phyloP scores from a whole-genome alignment of 2,888 invertebrate species.

The Amphimallon solstitiale region DNA sequence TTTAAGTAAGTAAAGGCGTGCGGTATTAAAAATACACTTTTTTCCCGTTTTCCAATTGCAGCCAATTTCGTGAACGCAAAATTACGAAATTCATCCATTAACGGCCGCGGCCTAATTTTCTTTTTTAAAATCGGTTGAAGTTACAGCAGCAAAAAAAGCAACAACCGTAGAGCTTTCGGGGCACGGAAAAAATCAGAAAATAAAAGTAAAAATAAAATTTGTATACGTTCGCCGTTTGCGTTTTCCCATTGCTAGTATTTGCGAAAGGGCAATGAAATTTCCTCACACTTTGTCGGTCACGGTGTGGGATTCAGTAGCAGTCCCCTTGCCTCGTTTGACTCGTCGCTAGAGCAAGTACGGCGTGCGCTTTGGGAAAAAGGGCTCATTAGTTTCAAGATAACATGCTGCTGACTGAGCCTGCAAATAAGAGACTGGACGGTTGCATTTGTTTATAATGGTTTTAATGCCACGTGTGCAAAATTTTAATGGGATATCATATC shows the following conservation, averaged over 20 bases:
- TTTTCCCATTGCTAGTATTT: constrained; percentile 38
- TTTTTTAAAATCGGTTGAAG: neutral
- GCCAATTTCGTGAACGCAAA: constrained; percentile 6
- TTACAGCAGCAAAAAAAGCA: neutral
- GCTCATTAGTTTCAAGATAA: constrained; percentile 49
- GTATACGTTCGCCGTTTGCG: constrained; percentile 6
- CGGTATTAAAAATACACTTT: neutral
- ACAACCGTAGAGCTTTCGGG: neutral
- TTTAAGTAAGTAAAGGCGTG: neutral
- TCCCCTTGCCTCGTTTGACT: constrained; percentile 15
- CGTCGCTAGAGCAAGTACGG: constrained; percentile 36
- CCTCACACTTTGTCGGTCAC: constrained; percentile 34
- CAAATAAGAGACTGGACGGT: constrained; percentile 42
- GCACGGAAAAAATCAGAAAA: neutral
- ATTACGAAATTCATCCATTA: constrained; percentile 31
- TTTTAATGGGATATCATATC: constrained; percentile 13
- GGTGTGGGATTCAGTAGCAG: neutral
- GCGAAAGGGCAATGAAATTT: constrained; percentile 43
- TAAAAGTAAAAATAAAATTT: constrained; percentile 15
- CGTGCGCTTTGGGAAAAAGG: constrained; percentile 46
- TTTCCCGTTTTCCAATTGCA: constrained; percentile 7
- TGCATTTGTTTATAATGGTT: constrained; percentile 35
- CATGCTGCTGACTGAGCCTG: constrained; percentile 48
- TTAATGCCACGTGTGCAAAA: constrained; percentile 16
- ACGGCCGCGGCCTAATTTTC: constrained; percentile 2